Evolutionary conservation across 2,113 vertebrate species (phyloP).

Genomic region (Edolisoma coerulescens): DNA sequence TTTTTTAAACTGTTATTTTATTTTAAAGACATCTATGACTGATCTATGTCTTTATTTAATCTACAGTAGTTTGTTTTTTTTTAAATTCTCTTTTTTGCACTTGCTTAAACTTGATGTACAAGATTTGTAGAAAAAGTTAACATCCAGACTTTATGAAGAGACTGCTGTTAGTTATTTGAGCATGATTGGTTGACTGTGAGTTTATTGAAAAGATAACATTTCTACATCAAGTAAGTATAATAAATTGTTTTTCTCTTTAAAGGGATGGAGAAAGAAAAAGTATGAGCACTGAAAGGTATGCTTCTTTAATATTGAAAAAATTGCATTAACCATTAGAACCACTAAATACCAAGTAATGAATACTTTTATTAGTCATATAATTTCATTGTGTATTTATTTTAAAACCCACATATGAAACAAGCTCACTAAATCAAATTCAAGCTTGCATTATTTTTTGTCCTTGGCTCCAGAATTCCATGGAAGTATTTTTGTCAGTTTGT

Average conservation of each 20-base stretch:
- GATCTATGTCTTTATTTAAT: neutral
- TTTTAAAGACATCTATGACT: neutral
- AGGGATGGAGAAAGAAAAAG: slow-evolving; percentile 97
- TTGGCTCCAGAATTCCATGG: neutral
- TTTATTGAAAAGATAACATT: neutral
- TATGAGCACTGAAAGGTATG: slow-evolving; percentile 95
- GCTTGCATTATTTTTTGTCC: neutral
- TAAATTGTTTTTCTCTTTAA: slow-evolving; percentile 42
- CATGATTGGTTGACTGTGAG: neutral
- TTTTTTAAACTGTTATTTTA: neutral
- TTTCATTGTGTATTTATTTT: neutral
- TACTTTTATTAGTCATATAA: neutral
- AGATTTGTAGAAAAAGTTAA: neutral
- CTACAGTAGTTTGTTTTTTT: neutral
- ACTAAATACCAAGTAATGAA: neutral
- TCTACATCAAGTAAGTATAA: neutral
- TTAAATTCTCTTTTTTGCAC: neutral
- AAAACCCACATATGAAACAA: rapidly evolving
- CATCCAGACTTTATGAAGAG: neutral
- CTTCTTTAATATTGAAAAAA: neutral
- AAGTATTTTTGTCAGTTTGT: neutral
- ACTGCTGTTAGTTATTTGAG: neutral
- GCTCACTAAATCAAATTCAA: neutral
- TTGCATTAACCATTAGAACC: neutral
- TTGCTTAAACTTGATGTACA: neutral